Evolutionary conservation across 2,113 vertebrate species (phyloP).

Genomic region (Sialia sialis): DNA sequence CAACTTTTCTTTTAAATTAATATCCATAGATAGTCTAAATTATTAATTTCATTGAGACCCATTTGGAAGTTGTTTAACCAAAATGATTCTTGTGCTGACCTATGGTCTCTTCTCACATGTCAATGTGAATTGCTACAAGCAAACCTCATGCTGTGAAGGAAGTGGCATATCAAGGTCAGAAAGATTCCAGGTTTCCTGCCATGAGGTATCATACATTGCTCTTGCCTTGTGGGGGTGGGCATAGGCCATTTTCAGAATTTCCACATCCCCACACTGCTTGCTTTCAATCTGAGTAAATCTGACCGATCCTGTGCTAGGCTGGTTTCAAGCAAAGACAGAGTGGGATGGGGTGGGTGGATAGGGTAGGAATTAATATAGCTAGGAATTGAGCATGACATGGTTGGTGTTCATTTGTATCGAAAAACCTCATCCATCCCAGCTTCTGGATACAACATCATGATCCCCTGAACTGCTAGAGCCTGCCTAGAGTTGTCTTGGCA

Average conservation of each 20-base stretch:
- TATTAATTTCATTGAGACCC: neutral
- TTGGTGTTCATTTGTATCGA: accelerated
- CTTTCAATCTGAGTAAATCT: neutral
- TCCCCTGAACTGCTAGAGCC: neutral
- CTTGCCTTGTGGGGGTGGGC: neutral
- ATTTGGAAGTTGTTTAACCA: neutral
- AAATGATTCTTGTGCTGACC: accelerated
- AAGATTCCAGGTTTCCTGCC: neutral
- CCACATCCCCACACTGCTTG: neutral
- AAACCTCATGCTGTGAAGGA: neutral
- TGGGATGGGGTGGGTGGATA: accelerated
- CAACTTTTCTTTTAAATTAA: neutral
- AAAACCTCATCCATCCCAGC: neutral
- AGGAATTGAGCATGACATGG: neutral
- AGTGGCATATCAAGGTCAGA: accelerated
- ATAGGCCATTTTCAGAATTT: neutral
- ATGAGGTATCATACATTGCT: accelerated
- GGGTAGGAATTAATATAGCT: neutral
- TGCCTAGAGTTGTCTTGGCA: neutral
- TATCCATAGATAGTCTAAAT: neutral
- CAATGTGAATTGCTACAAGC: accelerated
- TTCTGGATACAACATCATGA: neutral
- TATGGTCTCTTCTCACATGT: neutral
- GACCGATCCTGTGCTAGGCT: neutral
- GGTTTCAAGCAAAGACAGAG: neutral